phyloP scores from a whole-genome alignment of 2,888 invertebrate genomes.

The Eupsilia transversa region DNA sequence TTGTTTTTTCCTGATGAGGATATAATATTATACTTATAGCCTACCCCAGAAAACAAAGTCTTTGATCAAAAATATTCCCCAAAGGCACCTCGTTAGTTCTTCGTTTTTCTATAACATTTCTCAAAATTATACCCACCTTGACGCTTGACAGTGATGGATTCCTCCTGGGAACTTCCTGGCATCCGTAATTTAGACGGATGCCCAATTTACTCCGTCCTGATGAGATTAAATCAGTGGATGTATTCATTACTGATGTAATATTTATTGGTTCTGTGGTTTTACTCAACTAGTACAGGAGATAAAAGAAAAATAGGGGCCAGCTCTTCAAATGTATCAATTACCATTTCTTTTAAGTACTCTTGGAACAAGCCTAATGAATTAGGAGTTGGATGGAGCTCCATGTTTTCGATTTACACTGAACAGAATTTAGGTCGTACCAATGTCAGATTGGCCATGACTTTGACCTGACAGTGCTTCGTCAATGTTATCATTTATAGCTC shows the following conservation, averaged over 20 bases:
- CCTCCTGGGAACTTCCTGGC: conserved; percentile 33
- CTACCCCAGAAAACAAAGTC: not conserved
- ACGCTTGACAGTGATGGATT: conserved; percentile 61
- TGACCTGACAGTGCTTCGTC: not conserved
- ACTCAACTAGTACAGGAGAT: not conserved
- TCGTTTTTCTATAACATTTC: conserved; percentile 27
- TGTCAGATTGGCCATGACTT: conserved; percentile 9
- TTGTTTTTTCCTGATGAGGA: not conserved
- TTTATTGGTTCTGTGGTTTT: conserved; percentile 14
- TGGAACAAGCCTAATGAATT: too few relatives aligned
- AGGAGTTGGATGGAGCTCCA: not conserved
- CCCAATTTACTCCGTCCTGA: conserved; percentile 22
- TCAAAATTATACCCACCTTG: conserved; percentile 44
- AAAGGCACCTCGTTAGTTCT: not conserved
- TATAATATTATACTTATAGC: too few relatives aligned
- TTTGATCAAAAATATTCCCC: not conserved
- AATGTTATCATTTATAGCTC: conserved; percentile 38
- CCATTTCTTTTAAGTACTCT: not conserved
- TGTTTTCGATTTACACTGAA: not conserved
- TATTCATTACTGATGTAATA: conserved; percentile 33
- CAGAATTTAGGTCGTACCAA: not conserved
- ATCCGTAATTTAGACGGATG: conserved; percentile 32
- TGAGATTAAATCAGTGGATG: conserved; percentile 27
- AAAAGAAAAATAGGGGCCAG: not conserved
- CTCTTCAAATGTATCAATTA: not conserved